Conservation (phyloP, 2,888 invertebrate species). For the Drosophila hamatofila region DNA sequence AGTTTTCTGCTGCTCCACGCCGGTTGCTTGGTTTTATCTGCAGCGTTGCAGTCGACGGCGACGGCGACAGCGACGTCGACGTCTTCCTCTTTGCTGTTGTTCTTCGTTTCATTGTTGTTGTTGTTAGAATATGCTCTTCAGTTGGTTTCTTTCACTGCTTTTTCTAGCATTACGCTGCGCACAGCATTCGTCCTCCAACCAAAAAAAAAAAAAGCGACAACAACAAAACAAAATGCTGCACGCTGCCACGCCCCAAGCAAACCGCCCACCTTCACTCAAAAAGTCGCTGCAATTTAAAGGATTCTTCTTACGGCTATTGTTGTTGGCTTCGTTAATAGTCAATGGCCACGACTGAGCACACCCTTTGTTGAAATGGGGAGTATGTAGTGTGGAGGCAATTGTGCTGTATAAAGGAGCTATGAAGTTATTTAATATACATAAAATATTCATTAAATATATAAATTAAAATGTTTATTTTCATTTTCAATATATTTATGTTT, state of each 20-base stretch:
- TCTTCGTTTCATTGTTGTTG: constrained; percentile 19
- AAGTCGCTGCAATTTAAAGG: constrained; percentile 56
- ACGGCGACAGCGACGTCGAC: constrained; percentile 22
- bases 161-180: constrained; percentile 70
- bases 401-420: not conserved
- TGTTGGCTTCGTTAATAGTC: constrained; percentile 24
- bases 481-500: not conserved
- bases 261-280: constrained; percentile 56
- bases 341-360: constrained; percentile 23
- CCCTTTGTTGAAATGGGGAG: constrained; percentile 1
- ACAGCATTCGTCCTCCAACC: constrained; percentile 76
- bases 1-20: constrained; percentile 56
- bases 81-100: constrained; percentile 38
- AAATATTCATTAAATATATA: not conserved
- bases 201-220: constrained; percentile 31
- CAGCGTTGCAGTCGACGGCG: constrained; percentile 29
- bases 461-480: not conserved
- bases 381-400: not conserved
- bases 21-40: constrained; percentile 74
- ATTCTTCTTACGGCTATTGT: constrained; percentile 45
- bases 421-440: not conserved
- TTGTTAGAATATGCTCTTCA: constrained; percentile 37
- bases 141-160: constrained; percentile 55
- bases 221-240: constrained; percentile 34
- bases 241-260: constrained; percentile 43